Percentiles rank a stretch among this genome's conserved stretches.
These are phyloP conservation scores for Apoda limacodes DNA, from an alignment of 2,888 invertebrate species.

Conservation along the genomic window DNA sequence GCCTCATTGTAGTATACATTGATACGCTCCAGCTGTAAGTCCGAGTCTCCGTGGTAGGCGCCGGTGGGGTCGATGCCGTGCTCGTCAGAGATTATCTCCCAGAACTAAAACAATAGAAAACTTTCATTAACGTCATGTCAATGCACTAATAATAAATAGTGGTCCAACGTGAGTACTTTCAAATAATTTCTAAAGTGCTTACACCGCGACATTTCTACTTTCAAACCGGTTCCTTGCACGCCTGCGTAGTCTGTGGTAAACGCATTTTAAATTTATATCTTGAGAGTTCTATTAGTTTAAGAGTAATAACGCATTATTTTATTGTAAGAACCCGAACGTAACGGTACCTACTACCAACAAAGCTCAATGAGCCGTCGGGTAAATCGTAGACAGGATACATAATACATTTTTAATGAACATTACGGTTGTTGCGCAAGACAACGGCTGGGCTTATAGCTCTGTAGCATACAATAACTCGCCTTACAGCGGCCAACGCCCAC, in stretches of 20 bases:
- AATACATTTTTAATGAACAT: constrained; percentile 42
- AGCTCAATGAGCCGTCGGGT: constrained; percentile 49
- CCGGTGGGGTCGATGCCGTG: constrained; percentile 94
- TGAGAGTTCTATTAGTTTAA: too few relatives aligned
- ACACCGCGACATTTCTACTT: constrained; percentile 35
- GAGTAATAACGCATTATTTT: too few relatives aligned
- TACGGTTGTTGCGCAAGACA: constrained; percentile 51
- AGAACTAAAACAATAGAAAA: constrained; percentile 74
- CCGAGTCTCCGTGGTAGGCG: constrained; percentile 89
- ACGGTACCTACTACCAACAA: background rate
- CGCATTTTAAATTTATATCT: too few relatives aligned
- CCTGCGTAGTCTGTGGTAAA: too few relatives aligned
- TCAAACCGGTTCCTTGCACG: constrained; percentile 45
- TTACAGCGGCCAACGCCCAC: constrained; percentile 51
- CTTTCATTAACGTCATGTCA: constrained; percentile 76
- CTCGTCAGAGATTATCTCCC: constrained; percentile 97
- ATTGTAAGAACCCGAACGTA: background rate
- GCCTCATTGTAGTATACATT: constrained; percentile 98
- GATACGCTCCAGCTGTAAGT: constrained; percentile 92
- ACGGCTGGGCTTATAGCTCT: constrained; percentile 40
- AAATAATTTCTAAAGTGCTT: constrained; percentile 25
- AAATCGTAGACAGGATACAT: constrained; percentile 49
- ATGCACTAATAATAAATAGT: too few relatives aligned
- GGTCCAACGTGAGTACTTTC: too few relatives aligned
- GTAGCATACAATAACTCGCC: constrained; percentile 33